These are phyloP conservation scores for Mirza zaza DNA, from an alignment of 2,113 vertebrate genomes.

Conservation along the genomic window DNA sequence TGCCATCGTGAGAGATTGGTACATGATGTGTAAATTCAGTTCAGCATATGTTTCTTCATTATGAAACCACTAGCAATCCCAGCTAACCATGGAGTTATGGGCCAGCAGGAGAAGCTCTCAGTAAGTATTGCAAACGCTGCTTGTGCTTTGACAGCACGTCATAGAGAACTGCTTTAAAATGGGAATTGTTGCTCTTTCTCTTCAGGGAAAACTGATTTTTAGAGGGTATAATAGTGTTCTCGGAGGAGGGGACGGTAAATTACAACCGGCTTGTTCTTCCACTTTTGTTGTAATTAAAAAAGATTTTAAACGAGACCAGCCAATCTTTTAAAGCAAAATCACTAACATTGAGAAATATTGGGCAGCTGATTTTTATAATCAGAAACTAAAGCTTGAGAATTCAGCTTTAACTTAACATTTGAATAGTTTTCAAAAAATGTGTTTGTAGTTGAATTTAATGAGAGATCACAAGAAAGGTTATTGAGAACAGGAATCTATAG, in stretches of 20 bases:
- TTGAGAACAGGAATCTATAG: slow-evolving; percentile 23
- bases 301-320: slow-evolving; percentile 37
- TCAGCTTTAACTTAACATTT: neutral
- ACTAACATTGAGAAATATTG: slow-evolving; percentile 34
- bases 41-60: slow-evolving; percentile 91
- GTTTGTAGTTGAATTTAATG: slow-evolving; percentile 52
- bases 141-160: slow-evolving; percentile 78
- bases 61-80: slow-evolving; percentile 98
- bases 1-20: slow-evolving; percentile 85
- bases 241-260: slow-evolving; percentile 62
- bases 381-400: slow-evolving; percentile 26
- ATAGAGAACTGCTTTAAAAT: slow-evolving; percentile 75
- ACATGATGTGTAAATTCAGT: slow-evolving; percentile 93
- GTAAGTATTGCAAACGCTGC: slow-evolving; percentile 92
- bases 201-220: slow-evolving; percentile 58
- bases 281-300: slow-evolving; percentile 45
- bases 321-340: slow-evolving; percentile 61
- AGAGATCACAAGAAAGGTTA: slow-evolving; percentile 41
- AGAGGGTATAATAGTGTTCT: slow-evolving; percentile 23
- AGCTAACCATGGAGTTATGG: slow-evolving; percentile 98
- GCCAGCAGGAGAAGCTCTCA: slow-evolving; percentile 96
- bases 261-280: slow-evolving; percentile 60
- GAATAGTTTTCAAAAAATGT: neutral
- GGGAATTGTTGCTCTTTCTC: slow-evolving; percentile 76
- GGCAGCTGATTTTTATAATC: neutral